Conservation (phyloP, 2,113 vertebrate species). For the Nestor notabilis region DNA sequence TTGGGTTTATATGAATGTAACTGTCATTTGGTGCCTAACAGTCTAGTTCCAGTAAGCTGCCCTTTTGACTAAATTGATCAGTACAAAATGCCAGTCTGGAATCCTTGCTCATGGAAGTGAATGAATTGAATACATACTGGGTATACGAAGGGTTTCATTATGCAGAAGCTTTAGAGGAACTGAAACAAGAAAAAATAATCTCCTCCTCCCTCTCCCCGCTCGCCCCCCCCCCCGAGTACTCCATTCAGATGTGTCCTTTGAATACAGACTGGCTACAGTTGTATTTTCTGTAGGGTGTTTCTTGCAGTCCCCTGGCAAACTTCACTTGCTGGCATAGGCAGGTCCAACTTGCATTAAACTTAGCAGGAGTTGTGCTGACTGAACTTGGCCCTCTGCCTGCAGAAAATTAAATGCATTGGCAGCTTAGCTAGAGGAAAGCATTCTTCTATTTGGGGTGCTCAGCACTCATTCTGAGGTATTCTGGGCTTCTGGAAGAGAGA, state of each 20-base stretch:
- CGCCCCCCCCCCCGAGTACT: background rate
- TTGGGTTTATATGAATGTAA: background rate
- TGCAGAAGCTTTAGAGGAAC: background rate
- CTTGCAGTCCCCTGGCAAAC: background rate
- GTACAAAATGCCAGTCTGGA: background rate
- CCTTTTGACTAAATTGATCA: background rate
- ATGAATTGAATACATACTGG: background rate
- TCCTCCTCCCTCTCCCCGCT: background rate
- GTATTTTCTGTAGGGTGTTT: background rate
- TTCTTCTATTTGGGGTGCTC: background rate
- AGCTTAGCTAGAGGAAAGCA: background rate
- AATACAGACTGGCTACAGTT: background rate
- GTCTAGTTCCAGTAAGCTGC: background rate
- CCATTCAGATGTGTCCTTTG: background rate
- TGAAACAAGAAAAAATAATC: background rate
- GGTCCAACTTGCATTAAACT: slow-evolving; percentile 12
- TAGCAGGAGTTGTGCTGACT: background rate
- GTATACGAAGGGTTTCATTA: background rate
- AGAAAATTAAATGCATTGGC: slow-evolving; percentile 53
- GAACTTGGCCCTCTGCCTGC: slow-evolving; percentile 18
- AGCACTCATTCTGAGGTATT: background rate
- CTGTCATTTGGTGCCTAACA: background rate
- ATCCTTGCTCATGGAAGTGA: background rate
- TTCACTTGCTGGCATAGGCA: slow-evolving; percentile 14
- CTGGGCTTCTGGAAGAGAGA: background rate